Evolutionary conservation across 2,888 invertebrate genomes (phyloP), one percentile per base, ranked within the genome.

Genomic region (Margaritifera margaritifera): DNA sequence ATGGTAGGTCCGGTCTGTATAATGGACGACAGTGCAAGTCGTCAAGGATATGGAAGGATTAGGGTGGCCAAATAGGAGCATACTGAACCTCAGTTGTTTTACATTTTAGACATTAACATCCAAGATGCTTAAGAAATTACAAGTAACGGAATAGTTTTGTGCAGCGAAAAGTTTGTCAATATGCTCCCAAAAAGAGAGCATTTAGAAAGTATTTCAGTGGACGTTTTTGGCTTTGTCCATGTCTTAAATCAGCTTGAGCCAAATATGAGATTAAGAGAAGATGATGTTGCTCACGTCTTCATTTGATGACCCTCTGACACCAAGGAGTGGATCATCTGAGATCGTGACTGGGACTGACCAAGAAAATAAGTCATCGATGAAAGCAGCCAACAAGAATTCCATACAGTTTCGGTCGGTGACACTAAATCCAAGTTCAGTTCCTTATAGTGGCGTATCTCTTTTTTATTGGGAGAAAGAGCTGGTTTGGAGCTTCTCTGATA

Each of bases 401-500:
- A 66, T 62, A 62, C 52, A 15, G 66, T 66, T n/a, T 53, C 69
- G 1, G 56, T 69, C 11, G 69, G 69, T 22, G 62, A 69, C 42
- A 20, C 66, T 5, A 57, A 20, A 51, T 69, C 69, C 22, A 6
- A 56, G 25, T 15, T 27, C 20, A n/a, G 8, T 19, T n/a, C 42
- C 5, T 52, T 31, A 24, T 66, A 69, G 50, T 69, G 69, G 69
- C 50, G 69, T 24, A 2, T 66, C 27, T 66, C 69, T 6, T 69
- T 53, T 42, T 24, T 69, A 15, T 52, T 66, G 15, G 54, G 66
- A 19, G 69, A 69, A 57, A 62, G 58, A 69, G 54, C 50, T 69
- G 25, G 31, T 69, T 6, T 69, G 69, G 69, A 69, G 56, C 42
- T 66, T 69, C 27, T 66, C 62, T 42, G 69, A 69, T 42, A 53